Evolutionary conservation across 2,797 vertebrate species (phyloP).

Genomic region (Luscinia megarhynchos): DNA sequence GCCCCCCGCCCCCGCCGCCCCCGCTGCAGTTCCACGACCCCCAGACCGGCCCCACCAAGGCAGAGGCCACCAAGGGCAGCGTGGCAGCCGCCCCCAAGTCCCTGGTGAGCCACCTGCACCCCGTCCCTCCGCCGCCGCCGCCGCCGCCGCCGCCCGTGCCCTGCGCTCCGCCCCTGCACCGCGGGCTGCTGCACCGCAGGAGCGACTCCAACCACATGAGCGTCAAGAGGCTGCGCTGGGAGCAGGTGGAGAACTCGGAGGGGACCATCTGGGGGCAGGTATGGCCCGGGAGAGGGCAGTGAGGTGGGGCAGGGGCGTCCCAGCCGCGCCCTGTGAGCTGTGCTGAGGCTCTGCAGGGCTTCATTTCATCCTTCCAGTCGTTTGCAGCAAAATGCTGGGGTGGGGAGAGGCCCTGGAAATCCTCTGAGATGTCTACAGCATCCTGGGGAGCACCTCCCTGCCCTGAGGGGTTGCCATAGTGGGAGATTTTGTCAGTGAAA

Average conservation of each 20-base stretch:
- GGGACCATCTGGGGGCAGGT: constrained; percentile 99
- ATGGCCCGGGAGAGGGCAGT: fast-evolving
- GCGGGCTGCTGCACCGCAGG: constrained; percentile 78
- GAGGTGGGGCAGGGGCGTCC: fast-evolving
- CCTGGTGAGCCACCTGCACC: constrained; percentile 59
- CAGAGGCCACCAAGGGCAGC: constrained; percentile 77
- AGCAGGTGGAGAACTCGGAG: constrained; percentile 98
- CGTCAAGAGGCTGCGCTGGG: constrained; percentile 97
- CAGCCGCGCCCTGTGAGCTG: fast-evolving
- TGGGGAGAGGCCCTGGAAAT: not conserved
- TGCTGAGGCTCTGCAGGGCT: not conserved
- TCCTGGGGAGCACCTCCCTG: not conserved
- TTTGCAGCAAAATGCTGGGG: fast-evolving
- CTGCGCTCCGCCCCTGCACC: constrained; percentile 80
- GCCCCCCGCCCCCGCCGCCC: constrained; percentile 88
- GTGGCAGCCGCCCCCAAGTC: constrained; percentile 73
- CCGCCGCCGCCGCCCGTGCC: constrained; percentile 80
- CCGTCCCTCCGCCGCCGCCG: constrained; percentile 82
- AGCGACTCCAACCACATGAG: constrained; percentile 95
- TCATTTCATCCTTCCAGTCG: not conserved
- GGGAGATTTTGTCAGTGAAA: not conserved
- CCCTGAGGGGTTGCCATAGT: not conserved
- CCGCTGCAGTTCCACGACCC: constrained; percentile 85
- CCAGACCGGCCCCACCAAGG: constrained; percentile 75
- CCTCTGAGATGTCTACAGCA: fast-evolving